Conservation (phyloP, 2,113 vertebrate genomes). For the Ovis canadensis region DNA sequence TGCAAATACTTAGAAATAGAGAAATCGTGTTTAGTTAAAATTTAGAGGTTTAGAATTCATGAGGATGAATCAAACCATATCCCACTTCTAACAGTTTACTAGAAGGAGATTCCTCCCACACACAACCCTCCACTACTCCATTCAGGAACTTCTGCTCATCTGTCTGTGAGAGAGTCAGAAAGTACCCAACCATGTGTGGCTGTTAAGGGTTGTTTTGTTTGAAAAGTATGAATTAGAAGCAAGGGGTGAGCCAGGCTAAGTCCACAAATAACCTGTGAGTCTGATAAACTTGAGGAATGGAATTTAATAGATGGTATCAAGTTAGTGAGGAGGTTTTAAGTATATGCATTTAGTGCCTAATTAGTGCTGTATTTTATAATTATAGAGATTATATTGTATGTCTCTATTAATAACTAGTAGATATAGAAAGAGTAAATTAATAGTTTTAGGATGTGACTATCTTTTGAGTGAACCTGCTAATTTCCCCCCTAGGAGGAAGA, state of each 20-base stretch:
- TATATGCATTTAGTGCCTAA: not conserved
- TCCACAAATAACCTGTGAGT: not conserved
- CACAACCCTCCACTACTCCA: not conserved
- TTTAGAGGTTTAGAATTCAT: not conserved
- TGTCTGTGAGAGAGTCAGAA: not conserved
- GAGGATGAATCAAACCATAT: not conserved
- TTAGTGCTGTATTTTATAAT: not conserved
- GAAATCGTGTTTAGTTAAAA: not conserved
- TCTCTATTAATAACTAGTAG: conserved; percentile 8
- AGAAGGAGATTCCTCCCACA: not conserved
- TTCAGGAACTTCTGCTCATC: not conserved
- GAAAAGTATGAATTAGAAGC: not conserved
- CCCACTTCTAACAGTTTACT: not conserved
- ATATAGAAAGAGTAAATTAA: not conserved
- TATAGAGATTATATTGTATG: not conserved
- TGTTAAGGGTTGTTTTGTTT: not conserved
- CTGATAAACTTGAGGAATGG: not conserved
- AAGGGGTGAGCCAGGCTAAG: not conserved
- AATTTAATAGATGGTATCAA: not conserved
- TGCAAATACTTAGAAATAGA: not conserved
- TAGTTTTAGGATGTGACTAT: not conserved
- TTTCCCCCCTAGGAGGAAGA: not conserved
- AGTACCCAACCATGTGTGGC: not conserved
- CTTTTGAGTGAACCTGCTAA: not conserved
- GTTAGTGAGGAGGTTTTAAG: not conserved